A percentile compares a stretch with the other conserved stretches of the same genome.
Evolutionary conservation across 2,113 vertebrate genomes (phyloP).

Genomic region (Hypanus sabinus): DNA sequence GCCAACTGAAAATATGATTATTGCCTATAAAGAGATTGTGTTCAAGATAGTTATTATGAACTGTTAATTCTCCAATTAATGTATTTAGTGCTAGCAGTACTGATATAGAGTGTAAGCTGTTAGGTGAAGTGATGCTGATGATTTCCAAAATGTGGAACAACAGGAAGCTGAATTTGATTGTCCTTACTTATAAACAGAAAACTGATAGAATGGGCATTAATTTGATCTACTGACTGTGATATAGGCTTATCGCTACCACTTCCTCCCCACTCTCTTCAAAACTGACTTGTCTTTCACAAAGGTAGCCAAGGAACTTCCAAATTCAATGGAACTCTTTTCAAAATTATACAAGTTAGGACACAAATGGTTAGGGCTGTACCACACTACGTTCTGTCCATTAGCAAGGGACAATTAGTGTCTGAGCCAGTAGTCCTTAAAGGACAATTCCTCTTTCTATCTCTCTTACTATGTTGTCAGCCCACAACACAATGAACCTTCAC

Average conservation of each 20-base stretch:
- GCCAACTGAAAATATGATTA: constrained; percentile 78
- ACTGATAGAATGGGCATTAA: not conserved
- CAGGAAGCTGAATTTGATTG: not conserved
- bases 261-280: too few species aligned
- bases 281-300: not conserved
- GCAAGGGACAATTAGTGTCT: not conserved
- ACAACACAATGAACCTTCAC: not conserved
- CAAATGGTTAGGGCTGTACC: not conserved
- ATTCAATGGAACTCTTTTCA: not conserved
- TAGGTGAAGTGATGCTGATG: not conserved
- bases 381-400: not conserved
- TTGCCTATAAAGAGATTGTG: constrained; percentile 54
- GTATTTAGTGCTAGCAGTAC: not conserved
- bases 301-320: not conserved
- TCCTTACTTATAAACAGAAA: not conserved
- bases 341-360: not conserved
- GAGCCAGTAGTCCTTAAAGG: not conserved
- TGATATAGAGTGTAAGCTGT: not conserved
- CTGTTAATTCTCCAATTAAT: not conserved
- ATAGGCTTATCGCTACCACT: too few species aligned
- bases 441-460: too few species aligned
- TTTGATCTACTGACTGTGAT: not conserved
- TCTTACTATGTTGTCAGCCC: not conserved
- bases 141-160: not conserved
- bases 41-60: not conserved